These are phyloP conservation scores for Pardosa pseudoannulata DNA, from an alignment of 2,888 invertebrate genomes.

Conservation along the genomic window DNA sequence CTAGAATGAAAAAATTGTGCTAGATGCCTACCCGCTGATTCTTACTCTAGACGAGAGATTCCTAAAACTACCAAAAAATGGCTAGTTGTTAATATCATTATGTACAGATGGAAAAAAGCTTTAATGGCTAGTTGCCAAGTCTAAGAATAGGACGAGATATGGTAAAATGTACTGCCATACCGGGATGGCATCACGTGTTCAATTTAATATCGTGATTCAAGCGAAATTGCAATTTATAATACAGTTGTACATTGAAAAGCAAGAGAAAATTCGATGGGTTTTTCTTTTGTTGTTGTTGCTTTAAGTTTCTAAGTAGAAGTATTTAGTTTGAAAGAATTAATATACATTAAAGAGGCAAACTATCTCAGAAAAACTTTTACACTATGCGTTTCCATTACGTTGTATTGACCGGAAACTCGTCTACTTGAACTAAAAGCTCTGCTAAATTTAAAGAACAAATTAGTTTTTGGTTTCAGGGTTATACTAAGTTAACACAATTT, in stretches of 20 bases:
- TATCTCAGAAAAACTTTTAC: neutral
- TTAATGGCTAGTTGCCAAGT: constrained; percentile 52
- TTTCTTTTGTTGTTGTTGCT: neutral
- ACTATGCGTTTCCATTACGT: neutral
- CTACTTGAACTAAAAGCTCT: neutral
- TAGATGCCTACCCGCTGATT: constrained; percentile 55
- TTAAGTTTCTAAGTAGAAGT: neutral
- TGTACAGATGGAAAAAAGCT: constrained; percentile 50
- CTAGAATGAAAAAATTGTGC: constrained; percentile 66
- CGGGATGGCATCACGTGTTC: neutral
- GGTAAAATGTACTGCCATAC: constrained; percentile 32
- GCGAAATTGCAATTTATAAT: constrained; percentile 8
- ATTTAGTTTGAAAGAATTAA: constrained; percentile 3
- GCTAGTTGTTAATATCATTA: constrained; percentile 55
- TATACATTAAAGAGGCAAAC: neutral
- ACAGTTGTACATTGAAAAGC: constrained; percentile 16
- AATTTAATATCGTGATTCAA: constrained; percentile 15
- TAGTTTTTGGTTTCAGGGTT: neutral
- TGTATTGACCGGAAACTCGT: neutral
- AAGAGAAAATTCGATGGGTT: constrained; percentile 13
- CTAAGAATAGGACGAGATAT: constrained; percentile 61
- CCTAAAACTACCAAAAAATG: constrained; percentile 57
- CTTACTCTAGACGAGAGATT: constrained; percentile 43
- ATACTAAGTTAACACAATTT: neutral
- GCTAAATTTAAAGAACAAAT: neutral